Conservation (phyloP, 2,113 vertebrate species). For the Pygoscelis adeliae region DNA sequence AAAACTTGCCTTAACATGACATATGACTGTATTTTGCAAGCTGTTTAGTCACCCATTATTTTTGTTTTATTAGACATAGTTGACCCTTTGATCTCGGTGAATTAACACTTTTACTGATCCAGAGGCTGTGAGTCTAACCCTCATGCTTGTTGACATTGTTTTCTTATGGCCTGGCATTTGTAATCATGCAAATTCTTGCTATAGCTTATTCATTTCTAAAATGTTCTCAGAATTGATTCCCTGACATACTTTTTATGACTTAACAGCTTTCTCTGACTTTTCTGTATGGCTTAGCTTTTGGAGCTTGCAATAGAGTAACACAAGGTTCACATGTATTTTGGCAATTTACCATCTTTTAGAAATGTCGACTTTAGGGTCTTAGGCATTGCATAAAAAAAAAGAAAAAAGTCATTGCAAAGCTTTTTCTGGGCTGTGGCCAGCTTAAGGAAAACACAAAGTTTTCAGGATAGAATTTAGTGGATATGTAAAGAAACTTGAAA, state of each 20-base stretch:
- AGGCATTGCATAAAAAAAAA: background rate
- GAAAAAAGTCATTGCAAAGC: background rate
- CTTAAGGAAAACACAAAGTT: background rate
- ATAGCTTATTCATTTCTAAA: background rate
- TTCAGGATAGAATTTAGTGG: background rate
- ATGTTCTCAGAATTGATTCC: background rate
- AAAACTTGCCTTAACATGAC: constrained; percentile 19
- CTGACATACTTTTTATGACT: background rate
- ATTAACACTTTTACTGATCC: constrained; percentile 6
- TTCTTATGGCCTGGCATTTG: background rate
- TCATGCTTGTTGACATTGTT: background rate
- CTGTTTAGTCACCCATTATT: constrained; percentile 3
- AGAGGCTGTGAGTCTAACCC: background rate
- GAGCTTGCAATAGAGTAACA: background rate
- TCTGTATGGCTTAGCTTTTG: background rate
- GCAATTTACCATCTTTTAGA: background rate
- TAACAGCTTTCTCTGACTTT: background rate
- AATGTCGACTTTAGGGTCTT: background rate
- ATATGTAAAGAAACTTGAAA: background rate
- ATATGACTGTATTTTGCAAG: background rate
- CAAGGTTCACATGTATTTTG: background rate
- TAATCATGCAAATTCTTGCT: background rate
- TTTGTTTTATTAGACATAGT: background rate
- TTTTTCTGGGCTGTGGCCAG: background rate
- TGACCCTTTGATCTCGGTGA: constrained; percentile 18